phyloP scores from a whole-genome alignment of 2,888 invertebrate species.

The Calameuta pallipes region DNA sequence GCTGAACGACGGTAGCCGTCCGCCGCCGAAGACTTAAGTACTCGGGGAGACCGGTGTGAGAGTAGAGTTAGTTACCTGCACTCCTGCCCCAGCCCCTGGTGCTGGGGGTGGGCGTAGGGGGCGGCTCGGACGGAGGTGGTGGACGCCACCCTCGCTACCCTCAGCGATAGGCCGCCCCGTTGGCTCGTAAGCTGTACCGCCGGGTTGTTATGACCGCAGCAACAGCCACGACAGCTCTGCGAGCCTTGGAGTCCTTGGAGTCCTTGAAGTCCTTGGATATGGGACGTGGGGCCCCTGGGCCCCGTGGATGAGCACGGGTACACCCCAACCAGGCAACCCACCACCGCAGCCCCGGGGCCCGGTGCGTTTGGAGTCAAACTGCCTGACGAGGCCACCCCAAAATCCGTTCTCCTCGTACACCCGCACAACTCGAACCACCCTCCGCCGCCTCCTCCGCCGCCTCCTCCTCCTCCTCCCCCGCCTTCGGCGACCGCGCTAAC shows the following conservation, averaged over 20 bases:
- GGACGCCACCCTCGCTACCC: slow-evolving; percentile 67
- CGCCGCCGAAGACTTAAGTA: too few species aligned
- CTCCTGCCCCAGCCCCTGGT: slow-evolving; percentile 65
- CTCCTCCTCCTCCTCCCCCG: slow-evolving; percentile 30
- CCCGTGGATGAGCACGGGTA: slow-evolving; percentile 57
- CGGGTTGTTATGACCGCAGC: slow-evolving; percentile 59
- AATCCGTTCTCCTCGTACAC: slow-evolving; percentile 47
- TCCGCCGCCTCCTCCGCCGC: slow-evolving; percentile 39
- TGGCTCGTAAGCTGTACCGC: slow-evolving; percentile 63
- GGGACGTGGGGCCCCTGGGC: slow-evolving; percentile 38
- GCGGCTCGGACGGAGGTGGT: slow-evolving; percentile 66
- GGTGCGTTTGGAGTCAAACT: slow-evolving; percentile 61
- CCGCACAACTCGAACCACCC: slow-evolving; percentile 46
- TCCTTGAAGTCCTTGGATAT: slow-evolving; percentile 48
- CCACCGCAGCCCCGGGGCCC: slow-evolving; percentile 63
- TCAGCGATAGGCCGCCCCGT: slow-evolving; percentile 64
- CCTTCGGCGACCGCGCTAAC: slow-evolving; percentile 31
- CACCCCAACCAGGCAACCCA: slow-evolving; percentile 64
- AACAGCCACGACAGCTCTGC: slow-evolving; percentile 61
- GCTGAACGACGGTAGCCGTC: not conserved
- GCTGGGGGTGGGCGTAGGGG: slow-evolving; percentile 66
- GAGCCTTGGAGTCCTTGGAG: slow-evolving; percentile 37
- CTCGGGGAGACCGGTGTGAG: not conserved
- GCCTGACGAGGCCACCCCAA: slow-evolving; percentile 57
- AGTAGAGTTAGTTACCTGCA: slow-evolving; percentile 56